phyloP scores from a whole-genome alignment of 2,888 invertebrate species.

The Heteromyza rotundicornis region DNA sequence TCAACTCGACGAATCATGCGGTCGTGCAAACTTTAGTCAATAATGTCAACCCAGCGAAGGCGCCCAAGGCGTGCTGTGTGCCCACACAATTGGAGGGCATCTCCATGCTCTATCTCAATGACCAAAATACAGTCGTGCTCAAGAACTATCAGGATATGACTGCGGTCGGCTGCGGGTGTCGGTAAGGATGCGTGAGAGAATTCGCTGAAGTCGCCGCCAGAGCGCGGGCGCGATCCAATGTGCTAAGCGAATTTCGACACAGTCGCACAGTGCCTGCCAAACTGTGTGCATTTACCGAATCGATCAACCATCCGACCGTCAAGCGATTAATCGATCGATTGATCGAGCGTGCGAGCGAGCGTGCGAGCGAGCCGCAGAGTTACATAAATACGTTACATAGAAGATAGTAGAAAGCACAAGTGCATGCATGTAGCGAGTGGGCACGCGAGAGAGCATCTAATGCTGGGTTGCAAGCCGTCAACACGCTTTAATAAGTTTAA shows the following conservation, averaged over 20 bases:
- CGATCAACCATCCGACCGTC: too few relatives aligned
- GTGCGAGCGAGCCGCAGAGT: too few relatives aligned
- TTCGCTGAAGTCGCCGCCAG: neutral
- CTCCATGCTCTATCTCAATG: constrained; percentile 96
- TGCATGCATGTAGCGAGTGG: constrained; percentile 8
- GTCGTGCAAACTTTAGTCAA: constrained; percentile 97
- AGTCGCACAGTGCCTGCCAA: neutral
- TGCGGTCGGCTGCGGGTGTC: constrained; percentile 97
- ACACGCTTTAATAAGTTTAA: constrained; percentile 56
- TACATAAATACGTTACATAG: too few relatives aligned
- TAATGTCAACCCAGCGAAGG: constrained; percentile 86
- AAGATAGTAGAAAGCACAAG: neutral
- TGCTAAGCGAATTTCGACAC: neutral
- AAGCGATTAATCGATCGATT: too few relatives aligned
- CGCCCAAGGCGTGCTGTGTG: constrained; percentile 97
- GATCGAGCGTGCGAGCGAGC: too few relatives aligned
- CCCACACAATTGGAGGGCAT: constrained; percentile 93
- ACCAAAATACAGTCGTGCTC: constrained; percentile 92
- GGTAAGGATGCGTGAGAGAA: constrained; percentile 66
- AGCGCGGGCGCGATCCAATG: neutral
- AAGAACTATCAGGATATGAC: constrained; percentile 99
- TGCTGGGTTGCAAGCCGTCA: constrained; percentile 53
- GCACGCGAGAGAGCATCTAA: constrained; percentile 46
- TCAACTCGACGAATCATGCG: constrained; percentile 98
- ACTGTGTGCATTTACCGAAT: constrained; percentile 1